Evolutionary conservation across 2,888 invertebrate genomes (phyloP).

Genomic region (Platypus cylindrus): DNA sequence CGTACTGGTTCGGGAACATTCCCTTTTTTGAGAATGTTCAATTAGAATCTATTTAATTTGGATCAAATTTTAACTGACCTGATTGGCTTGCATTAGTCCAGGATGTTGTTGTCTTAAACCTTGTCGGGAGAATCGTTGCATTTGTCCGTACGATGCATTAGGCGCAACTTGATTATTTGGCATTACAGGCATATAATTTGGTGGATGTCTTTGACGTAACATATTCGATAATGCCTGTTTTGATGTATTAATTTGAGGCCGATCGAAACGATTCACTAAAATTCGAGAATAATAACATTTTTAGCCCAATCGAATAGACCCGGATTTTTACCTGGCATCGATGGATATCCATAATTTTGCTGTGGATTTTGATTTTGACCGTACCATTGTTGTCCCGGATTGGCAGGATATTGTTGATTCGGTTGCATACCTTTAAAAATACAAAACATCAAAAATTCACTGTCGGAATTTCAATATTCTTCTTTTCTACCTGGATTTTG

Average conservation of each 20-base stretch:
- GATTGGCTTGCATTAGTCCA: slow-evolving; percentile 32
- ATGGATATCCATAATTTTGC: slow-evolving; percentile 38
- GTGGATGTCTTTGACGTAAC: slow-evolving; percentile 65
- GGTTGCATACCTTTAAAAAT: slow-evolving; percentile 21
- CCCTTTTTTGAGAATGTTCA: slow-evolving; percentile 18
- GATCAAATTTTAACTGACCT: slow-evolving; percentile 20
- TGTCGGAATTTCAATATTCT: neutral
- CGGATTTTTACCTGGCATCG: slow-evolving; percentile 33
- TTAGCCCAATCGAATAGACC: neutral
- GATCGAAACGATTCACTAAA: slow-evolving; percentile 36
- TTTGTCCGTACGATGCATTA: slow-evolving; percentile 34
- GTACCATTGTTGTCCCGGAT: slow-evolving; percentile 45
- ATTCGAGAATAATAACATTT: slow-evolving; percentile 2
- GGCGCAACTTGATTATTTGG: slow-evolving; percentile 28
- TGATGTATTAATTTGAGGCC: slow-evolving; percentile 49
- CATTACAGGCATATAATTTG: slow-evolving; percentile 32
- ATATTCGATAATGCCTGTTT: slow-evolving; percentile 80
- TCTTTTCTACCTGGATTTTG: slow-evolving; percentile 17
- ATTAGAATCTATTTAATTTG: neutral
- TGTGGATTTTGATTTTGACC: slow-evolving; percentile 36
- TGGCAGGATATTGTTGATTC: slow-evolving; percentile 30
- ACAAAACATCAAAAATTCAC: neutral
- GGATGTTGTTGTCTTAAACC: slow-evolving; percentile 35
- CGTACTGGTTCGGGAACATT: slow-evolving; percentile 50
- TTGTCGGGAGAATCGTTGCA: slow-evolving; percentile 39